These are phyloP conservation scores for Calidris pygmaea DNA, from an alignment of 2,113 vertebrate genomes.

Conservation along the genomic window DNA sequence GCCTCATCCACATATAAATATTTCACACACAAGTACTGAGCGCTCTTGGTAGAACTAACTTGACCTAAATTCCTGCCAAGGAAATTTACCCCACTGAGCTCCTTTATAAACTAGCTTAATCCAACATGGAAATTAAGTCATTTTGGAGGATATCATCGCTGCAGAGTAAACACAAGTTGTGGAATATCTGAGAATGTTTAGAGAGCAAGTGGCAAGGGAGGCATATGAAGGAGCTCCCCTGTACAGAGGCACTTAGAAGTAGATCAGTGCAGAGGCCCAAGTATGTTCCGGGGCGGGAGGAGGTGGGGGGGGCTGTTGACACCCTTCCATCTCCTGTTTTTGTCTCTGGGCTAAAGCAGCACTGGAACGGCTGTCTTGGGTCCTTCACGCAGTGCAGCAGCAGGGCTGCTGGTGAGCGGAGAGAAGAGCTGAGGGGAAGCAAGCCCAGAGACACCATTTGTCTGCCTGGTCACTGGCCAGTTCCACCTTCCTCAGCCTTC, in stretches of 20 bases:
- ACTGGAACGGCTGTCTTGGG: neutral
- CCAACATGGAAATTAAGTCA: neutral
- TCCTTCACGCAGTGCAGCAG: neutral
- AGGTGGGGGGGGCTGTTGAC: neutral
- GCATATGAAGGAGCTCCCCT: fast-evolving
- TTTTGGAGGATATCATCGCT: neutral
- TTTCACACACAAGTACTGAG: neutral
- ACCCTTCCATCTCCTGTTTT: neutral
- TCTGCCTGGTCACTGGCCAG: fast-evolving
- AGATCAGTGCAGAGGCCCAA: neutral
- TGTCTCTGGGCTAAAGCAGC: neutral
- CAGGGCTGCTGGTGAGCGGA: neutral
- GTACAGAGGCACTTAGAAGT: neutral
- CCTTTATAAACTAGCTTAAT: neutral
- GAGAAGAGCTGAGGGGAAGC: neutral
- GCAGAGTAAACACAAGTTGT: neutral
- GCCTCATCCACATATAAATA: neutral
- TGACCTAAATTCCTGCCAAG: neutral
- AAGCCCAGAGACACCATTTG: fast-evolving
- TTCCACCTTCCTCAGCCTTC: neutral
- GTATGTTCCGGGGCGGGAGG: neutral
- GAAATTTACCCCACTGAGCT: neutral
- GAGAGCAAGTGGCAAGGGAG: neutral
- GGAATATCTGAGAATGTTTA: neutral
- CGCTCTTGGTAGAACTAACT: neutral